These are phyloP conservation scores for Halocynthia aurantium DNA, from an alignment of 23 tunicate species.

Conservation along the genomic window DNA sequence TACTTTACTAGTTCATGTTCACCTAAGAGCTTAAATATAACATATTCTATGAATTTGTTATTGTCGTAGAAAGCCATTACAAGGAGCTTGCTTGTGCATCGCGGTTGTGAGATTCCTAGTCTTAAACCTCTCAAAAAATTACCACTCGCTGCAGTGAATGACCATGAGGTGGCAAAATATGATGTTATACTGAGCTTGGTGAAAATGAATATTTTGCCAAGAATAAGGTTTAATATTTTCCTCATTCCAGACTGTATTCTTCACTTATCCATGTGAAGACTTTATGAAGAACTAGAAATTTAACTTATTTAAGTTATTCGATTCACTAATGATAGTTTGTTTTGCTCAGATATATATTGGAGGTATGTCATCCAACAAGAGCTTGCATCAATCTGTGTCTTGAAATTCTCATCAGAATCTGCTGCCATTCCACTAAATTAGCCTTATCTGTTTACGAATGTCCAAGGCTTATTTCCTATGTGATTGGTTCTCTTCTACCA, in stretches of 20 bases:
- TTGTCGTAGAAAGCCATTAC: constrained; percentile 16
- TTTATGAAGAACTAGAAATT: not conserved
- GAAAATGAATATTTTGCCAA: constrained; percentile 33
- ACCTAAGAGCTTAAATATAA: not conserved
- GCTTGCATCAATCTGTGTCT: constrained; percentile 31
- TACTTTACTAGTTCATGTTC: not conserved
- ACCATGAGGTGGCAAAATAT: constrained; percentile 24
- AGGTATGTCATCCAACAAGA: constrained; percentile 45
- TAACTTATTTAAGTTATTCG: not conserved
- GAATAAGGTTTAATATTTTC: constrained; percentile 31
- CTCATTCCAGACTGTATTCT: too few relatives aligned
- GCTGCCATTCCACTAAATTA: constrained; percentile 36
- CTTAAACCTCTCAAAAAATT: constrained; percentile 10
- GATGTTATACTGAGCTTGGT: constrained; percentile 47
- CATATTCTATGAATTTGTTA: not conserved
- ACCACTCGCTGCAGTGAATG: constrained; percentile 12
- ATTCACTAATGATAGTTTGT: not conserved
- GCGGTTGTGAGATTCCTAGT: constrained; percentile 49
- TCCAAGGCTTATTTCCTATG: constrained; percentile 33
- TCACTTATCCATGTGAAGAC: too few relatives aligned
- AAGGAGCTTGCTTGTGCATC: constrained; percentile 26
- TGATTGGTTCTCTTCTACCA: constrained; percentile 12
- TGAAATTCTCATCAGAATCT: constrained; percentile 35
- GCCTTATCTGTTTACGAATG: constrained; percentile 38
- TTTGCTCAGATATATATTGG: constrained; percentile 46